Evolutionary conservation across 2,888 invertebrate genomes (phyloP).

Genomic region (Acanthopleura granulata): DNA sequence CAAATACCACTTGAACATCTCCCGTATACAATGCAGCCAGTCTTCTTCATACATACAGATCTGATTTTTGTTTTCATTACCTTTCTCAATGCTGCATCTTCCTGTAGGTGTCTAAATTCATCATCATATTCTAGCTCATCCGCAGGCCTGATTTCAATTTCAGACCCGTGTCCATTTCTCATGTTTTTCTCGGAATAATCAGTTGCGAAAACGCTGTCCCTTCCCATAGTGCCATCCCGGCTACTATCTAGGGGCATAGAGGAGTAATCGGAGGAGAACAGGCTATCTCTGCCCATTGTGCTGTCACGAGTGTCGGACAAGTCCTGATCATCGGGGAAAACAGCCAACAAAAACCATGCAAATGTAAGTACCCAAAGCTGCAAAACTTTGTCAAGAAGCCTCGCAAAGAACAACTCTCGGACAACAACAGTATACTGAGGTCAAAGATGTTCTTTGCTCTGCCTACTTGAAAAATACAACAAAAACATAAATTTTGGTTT

Average conservation of each 20-base stretch:
- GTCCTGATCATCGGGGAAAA: neutral
- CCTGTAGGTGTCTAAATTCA: constrained; percentile 46
- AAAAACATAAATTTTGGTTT: too few relatives aligned
- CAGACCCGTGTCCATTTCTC: neutral
- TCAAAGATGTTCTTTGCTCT: too few relatives aligned
- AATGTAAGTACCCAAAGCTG: too few relatives aligned
- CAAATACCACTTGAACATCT: too few relatives aligned
- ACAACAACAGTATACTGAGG: too few relatives aligned
- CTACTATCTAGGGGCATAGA: constrained; percentile 13
- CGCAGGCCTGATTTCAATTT: constrained; percentile 3
- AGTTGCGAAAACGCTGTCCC: constrained; percentile 23
- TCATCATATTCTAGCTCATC: constrained; percentile 55
- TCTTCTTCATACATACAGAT: too few relatives aligned
- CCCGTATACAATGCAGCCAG: too few relatives aligned
- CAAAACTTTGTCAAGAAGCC: too few relatives aligned
- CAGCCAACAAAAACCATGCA: constrained; percentile 16
- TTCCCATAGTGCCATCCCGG: constrained; percentile 13
- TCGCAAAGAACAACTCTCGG: too few relatives aligned
- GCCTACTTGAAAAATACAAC: too few relatives aligned
- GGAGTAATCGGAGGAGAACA: constrained; percentile 20
- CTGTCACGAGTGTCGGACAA: constrained; percentile 16
- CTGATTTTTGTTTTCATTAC: constrained; percentile 46
- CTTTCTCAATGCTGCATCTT: constrained; percentile 54
- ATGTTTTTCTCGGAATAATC: constrained; percentile 46
- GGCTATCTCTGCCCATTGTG: constrained; percentile 7